phyloP scores from a whole-genome alignment of 2,797 vertebrate species.

The Alca torda region DNA sequence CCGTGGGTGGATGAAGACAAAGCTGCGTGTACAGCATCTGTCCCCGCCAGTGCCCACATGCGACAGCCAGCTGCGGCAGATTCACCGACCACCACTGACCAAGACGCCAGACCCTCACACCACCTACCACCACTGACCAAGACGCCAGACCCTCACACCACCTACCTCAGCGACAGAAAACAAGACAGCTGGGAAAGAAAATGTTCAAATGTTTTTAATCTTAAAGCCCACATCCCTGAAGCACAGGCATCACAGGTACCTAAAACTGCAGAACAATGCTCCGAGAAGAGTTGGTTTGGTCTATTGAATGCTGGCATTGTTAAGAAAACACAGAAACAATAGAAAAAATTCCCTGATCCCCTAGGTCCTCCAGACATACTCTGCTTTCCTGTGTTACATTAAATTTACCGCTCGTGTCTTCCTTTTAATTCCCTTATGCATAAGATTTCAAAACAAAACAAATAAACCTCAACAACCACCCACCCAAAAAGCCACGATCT shows the following conservation, averaged over 20 bases:
- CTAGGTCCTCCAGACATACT: background rate
- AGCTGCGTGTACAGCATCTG: background rate
- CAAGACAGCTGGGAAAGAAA: background rate
- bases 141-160: background rate
- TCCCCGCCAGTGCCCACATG: rapidly evolving
- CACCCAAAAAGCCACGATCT: background rate
- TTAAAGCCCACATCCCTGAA: background rate
- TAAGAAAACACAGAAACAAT: background rate
- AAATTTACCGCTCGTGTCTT: background rate
- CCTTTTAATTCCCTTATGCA: background rate
- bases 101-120: background rate
- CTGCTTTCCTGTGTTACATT: background rate
- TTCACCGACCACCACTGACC: background rate
- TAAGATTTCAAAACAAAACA: background rate
- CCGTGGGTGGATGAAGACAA: rapidly evolving
- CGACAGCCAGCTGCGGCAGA: background rate
- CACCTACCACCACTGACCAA: background rate
- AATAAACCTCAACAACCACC: background rate
- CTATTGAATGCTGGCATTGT: background rate
- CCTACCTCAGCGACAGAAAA: background rate
- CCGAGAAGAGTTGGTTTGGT: background rate
- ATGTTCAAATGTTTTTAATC: background rate
- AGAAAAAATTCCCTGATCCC: background rate
- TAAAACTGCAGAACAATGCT: background rate
- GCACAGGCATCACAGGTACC: background rate